Evolutionary conservation across 2,888 invertebrate genomes (phyloP).

Genomic region (Adineta ricciae): DNA sequence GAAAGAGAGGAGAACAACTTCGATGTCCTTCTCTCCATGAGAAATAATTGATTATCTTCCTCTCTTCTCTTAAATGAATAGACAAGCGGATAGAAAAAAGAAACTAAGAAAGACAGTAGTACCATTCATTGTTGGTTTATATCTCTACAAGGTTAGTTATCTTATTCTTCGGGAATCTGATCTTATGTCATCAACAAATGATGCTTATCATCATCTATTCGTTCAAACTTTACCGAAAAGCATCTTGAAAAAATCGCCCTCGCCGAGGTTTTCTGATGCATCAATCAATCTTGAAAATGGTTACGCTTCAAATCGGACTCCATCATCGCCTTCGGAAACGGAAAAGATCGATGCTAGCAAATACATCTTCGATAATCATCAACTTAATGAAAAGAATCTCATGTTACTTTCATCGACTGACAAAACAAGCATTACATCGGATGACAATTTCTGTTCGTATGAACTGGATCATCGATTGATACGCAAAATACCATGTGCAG

Average conservation of each 20-base stretch:
- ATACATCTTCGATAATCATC: not conserved
- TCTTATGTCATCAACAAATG: not conserved
- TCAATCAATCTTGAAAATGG: not conserved
- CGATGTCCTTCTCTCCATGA: not conserved
- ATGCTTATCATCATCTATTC: not conserved
- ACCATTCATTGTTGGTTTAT: not conserved
- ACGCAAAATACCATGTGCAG: not conserved
- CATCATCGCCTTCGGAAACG: not conserved
- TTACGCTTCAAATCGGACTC: not conserved
- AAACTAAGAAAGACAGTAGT: not conserved
- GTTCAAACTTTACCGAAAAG: not conserved
- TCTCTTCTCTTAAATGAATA: not conserved
- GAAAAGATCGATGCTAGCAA: not conserved
- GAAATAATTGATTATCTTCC: not conserved
- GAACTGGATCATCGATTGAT: not conserved
- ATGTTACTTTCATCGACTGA: not conserved
- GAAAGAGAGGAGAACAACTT: not conserved
- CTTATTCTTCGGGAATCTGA: not conserved
- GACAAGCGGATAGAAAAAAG: not conserved
- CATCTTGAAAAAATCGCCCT: constrained; percentile 1
- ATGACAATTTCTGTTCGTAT: not conserved
- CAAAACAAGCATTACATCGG: not conserved
- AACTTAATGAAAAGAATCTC: not conserved
- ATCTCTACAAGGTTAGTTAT: not conserved
- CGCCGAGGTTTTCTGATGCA: not conserved